Base-by-base conservation (phyloP, 2,888 invertebrate species). In the Mesochorus sp. region DNA sequence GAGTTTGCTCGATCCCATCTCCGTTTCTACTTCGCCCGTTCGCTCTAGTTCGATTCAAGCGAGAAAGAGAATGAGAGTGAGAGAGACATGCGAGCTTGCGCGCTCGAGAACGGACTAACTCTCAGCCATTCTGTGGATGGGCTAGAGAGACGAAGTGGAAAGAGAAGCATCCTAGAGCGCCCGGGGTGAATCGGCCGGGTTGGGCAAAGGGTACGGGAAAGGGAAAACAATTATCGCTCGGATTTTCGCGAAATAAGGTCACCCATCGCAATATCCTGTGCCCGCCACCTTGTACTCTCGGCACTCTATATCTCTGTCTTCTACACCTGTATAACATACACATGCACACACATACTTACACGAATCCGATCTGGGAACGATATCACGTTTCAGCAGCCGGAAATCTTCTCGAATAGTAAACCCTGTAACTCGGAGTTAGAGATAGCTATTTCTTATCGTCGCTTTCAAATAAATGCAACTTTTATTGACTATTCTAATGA, bases 171-270 rank as follows among this genome's bases (percentile, higher is more conserved):
- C 37, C 64, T 44, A 64, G 53, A 64, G 28, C 44, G 62, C 55
- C 55, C 44, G 55, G 62, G 62, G 61, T 62, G 39, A 68, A 53
- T 44, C 42, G 19, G 21, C 44, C 21, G 37, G 53, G 26, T 55
- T 24, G 24, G 37, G 47, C n/a, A 49, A 37, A 55, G 21, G 49
- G 64, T 12, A 57, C 59, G 76, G 62, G 53, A 57, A 49, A 75
- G 76, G 80, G 55, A 59, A 80, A 76, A 82, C 81, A 85, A 84
- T 86, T 84, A 85, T 83, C 80, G 78, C 76, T 83, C 72, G 82
- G 84, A 82, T 80, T 83, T 80, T 77, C 73, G 64, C 44, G 79
- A 83, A 86, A 85, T 82, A 80, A 83, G 85, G 83, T 85, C 84
- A 82, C 66, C 79, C 61, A 51, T 79, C 57, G 82, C 76, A 84